phyloP scores from a whole-genome alignment of 2,888 invertebrate genomes.

The Erebia epiphron region DNA sequence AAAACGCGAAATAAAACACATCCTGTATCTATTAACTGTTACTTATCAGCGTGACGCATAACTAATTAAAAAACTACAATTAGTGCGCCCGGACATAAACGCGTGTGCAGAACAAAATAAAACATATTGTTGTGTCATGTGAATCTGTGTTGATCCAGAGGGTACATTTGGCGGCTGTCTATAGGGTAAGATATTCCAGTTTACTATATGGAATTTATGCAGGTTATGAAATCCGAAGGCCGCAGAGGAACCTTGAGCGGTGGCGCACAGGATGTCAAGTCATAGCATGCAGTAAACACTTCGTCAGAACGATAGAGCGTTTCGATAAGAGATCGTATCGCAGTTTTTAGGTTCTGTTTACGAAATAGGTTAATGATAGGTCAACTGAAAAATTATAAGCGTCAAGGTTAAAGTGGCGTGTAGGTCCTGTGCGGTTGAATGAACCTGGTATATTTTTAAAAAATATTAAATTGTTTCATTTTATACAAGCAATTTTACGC shows the following conservation, averaged over 20 bases:
- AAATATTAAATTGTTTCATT: conserved; percentile 1
- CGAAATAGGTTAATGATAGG: conserved; percentile 34
- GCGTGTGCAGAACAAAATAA: conserved; percentile 47
- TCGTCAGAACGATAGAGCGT: conserved; percentile 46
- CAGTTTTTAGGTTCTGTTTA: conserved; percentile 37
- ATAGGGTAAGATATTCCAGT: conserved; percentile 57
- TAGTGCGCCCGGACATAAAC: conserved; percentile 23
- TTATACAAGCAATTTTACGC: conserved; percentile 33
- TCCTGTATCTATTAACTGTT: not conserved
- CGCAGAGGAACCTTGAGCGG: conserved; percentile 49
- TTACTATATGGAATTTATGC: conserved; percentile 13
- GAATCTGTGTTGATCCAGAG: conserved; percentile 55
- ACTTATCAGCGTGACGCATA: not conserved
- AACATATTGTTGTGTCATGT: conserved; percentile 60
- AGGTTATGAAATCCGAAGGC: conserved; percentile 49
- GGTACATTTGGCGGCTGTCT: conserved; percentile 67
- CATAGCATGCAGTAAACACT: conserved; percentile 53
- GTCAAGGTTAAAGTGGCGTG: conserved; percentile 35
- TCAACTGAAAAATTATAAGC: conserved; percentile 28
- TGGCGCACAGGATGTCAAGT: conserved; percentile 47
- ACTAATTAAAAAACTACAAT: not conserved
- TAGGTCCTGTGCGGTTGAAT: conserved; percentile 23
- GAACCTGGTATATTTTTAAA: conserved; percentile 22
- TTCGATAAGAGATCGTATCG: conserved; percentile 52
- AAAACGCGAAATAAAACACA: conserved; percentile 39